These are phyloP conservation scores for Catajapyx aquilonaris DNA, from an alignment of 1,140 invertebrate species.

Conservation along the genomic window DNA sequence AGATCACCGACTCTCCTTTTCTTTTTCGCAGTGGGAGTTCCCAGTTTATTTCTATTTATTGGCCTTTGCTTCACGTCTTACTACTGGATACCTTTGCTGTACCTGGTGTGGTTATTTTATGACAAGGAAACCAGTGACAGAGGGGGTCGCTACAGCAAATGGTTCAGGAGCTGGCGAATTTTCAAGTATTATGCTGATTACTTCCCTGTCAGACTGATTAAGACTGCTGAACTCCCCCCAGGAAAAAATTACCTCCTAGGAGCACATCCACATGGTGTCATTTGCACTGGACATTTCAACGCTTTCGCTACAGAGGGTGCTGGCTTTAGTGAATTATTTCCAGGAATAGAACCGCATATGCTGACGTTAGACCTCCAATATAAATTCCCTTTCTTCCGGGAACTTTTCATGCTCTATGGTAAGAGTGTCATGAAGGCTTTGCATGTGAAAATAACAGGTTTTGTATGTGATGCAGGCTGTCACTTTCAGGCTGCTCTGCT, in stretches of 20 bases:
- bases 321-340: slow-evolving; percentile 26
- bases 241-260: slow-evolving; percentile 30
- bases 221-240: slow-evolving; percentile 29
- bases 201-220: slow-evolving; percentile 27
- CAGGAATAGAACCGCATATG: slow-evolving; percentile 27
- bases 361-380: slow-evolving; percentile 31
- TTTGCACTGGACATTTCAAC: slow-evolving; percentile 23
- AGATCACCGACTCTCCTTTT: slow-evolving; percentile 27
- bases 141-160: slow-evolving; percentile 21
- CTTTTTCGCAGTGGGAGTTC: too few relatives aligned
- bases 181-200: slow-evolving; percentile 25
- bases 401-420: slow-evolving; percentile 24
- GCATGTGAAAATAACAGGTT: background rate
- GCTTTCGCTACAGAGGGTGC: slow-evolving; percentile 32
- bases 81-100: slow-evolving; percentile 19
- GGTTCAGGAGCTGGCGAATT: slow-evolving; percentile 18
- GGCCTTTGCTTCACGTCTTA: too few relatives aligned
- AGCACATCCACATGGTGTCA: slow-evolving; percentile 33
- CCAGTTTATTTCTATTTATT: too few relatives aligned
- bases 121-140: slow-evolving; percentile 18
- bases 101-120: slow-evolving; percentile 23
- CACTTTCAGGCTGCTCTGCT: slow-evolving; percentile 19
- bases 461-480: background rate
- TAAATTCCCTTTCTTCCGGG: slow-evolving; percentile 30
- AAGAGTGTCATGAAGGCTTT: slow-evolving; percentile 3